These are phyloP conservation scores for Selenia dentaria DNA, from an alignment of 2,888 invertebrate genomes.

Conservation along the genomic window DNA sequence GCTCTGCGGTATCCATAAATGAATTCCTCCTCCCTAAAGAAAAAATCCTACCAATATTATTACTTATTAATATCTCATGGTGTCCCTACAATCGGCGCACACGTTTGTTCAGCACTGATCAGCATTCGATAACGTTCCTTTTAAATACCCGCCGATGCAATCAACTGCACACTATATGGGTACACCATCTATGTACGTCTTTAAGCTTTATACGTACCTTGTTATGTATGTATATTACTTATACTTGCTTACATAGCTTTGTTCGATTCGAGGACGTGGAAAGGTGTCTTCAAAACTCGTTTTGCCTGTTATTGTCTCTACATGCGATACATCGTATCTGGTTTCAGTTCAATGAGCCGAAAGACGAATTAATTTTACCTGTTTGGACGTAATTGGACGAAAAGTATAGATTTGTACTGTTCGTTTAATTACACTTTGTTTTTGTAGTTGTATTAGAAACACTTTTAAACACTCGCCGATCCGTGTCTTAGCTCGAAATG, in stretches of 20 bases:
- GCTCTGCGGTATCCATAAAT: too few relatives aligned
- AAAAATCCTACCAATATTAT: too few relatives aligned
- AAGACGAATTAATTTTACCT: slow-evolving; percentile 24
- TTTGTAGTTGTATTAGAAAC: too few relatives aligned
- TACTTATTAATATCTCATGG: slow-evolving; percentile 14
- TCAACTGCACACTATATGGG: slow-evolving; percentile 27
- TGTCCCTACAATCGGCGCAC: slow-evolving; percentile 19
- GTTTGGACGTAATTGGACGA: neutral
- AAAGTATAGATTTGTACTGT: too few relatives aligned
- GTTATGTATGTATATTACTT: neutral
- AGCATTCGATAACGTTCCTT: slow-evolving; percentile 68
- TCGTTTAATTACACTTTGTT: too few relatives aligned
- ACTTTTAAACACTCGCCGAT: too few relatives aligned
- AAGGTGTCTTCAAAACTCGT: slow-evolving; percentile 46
- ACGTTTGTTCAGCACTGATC: slow-evolving; percentile 41
- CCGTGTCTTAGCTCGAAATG: too few relatives aligned
- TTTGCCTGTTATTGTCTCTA: slow-evolving; percentile 34
- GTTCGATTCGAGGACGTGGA: slow-evolving; percentile 42
- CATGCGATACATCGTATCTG: slow-evolving; percentile 26
- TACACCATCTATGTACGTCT: neutral
- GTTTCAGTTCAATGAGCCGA: slow-evolving; percentile 26
- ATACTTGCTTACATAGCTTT: neutral
- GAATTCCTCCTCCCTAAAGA: too few relatives aligned
- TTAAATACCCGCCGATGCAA: slow-evolving; percentile 54
- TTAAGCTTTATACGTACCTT: too few relatives aligned